A percentile compares a stretch with the other conserved stretches of the same genome.
These are phyloP conservation scores for Aphelenchoides besseyi DNA, from an alignment of 1,140 invertebrate species.

Conservation along the genomic window DNA sequence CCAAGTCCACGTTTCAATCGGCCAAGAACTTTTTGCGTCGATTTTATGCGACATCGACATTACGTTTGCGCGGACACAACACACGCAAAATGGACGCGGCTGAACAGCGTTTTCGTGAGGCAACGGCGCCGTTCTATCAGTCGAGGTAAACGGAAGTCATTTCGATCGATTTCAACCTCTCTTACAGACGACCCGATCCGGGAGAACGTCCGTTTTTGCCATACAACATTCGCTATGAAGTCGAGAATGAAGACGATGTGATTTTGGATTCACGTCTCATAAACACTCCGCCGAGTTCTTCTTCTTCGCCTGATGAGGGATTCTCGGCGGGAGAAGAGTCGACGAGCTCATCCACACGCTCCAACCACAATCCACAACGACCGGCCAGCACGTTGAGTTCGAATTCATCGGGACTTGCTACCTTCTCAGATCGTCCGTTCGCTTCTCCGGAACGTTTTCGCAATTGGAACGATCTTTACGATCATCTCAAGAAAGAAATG, in stretches of 20 bases:
- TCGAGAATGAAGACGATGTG: constrained; percentile 32
- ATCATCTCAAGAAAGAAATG: constrained; percentile 39
- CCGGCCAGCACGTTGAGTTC: neutral
- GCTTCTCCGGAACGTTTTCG: constrained; percentile 15
- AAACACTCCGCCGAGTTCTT: constrained; percentile 6
- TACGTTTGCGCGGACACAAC: constrained; percentile 23
- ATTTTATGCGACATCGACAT: constrained; percentile 39
- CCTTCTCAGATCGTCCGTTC: neutral
- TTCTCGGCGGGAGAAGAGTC: neutral
- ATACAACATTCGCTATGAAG: constrained; percentile 46
- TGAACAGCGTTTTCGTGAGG: neutral
- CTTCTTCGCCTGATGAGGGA: constrained; percentile 18
- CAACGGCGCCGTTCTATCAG: constrained; percentile 13
- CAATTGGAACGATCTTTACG: constrained; percentile 44
- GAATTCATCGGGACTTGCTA: neutral
- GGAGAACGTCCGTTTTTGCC: constrained; percentile 45
- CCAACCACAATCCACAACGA: constrained; percentile 4
- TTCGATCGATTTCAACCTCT: neutral
- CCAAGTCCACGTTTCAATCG: constrained; percentile 18
- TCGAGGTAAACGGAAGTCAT: too few species aligned
- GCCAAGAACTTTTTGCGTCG: constrained; percentile 41
- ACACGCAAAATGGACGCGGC: constrained; percentile 5
- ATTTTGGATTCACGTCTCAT: neutral
- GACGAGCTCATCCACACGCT: neutral
- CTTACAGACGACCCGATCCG: constrained; percentile 35